Evolutionary conservation across 2,888 invertebrate species (phyloP), one percentile per base, ranked within the genome.

Genomic region (Conchocele bisecta): DNA sequence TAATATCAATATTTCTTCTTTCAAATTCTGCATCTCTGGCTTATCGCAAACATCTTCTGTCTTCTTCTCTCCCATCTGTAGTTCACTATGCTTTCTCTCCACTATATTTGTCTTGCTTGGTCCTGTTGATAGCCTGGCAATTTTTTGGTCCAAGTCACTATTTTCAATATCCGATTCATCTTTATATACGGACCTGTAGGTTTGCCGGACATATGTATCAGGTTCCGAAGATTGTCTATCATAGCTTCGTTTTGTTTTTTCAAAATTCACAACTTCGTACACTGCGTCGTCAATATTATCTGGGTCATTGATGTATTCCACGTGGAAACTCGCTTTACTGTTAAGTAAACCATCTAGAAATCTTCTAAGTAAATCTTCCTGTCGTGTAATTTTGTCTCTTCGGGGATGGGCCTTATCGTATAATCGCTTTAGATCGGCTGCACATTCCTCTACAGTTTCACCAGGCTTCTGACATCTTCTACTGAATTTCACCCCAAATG

Each of bases 251-350:
- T 57, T 60, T 6, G 54, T 66, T 64, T 66, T 61, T 35, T 54
- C 51, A 33, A 57, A 72, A 20, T 29, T 44, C 2, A 57, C 66
- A 3, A 54, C 51, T 31, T 56, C 37, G 33, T 57, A 46, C 4
- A 66, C 50, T n/a, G 61, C 60, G 17, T 72, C 66, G 58, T 66
- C 61, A 26, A 56, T 60, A 50, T 60, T 33, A 3, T 28, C 29
- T 2, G 72, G 72, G 46, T 67, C 54, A 54, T 67, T 60, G 20
- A 67, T 26, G 46, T 54, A 67, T 20, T 67, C 60, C n/a, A 65
- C 51, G 39, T 66, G 56, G 48, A 71, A 71, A 24, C 61, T 29
- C n/a, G 60, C 66, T 48, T 71, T 71, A 15, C 66, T 61, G 57
- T 66, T 61, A 28, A 46, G 5, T 24, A 60, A 26, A 11, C 66